Evolutionary conservation across 2,888 invertebrate species (phyloP).

Genomic region (Gonocerus acuteangulatus): DNA sequence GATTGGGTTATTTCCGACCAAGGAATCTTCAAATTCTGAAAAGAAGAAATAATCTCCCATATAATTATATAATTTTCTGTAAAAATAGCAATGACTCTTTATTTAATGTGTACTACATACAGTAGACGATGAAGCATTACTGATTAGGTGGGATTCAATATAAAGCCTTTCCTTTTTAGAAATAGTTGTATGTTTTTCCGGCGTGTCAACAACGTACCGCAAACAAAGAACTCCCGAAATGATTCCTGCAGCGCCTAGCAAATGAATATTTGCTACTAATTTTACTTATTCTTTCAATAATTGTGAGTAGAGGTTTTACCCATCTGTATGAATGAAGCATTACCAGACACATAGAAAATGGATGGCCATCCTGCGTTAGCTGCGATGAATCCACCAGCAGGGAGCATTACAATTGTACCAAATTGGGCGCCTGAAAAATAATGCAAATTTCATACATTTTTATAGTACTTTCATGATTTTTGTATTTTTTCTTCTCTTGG

Average conservation of each 20-base stretch:
- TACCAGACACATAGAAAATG: conserved; percentile 67
- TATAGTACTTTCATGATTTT: too few species aligned
- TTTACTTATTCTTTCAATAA: too few species aligned
- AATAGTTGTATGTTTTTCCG: conserved; percentile 53
- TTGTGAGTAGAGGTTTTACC: too few species aligned
- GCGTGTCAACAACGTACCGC: conserved; percentile 57
- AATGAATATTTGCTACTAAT: too few species aligned
- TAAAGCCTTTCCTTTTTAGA: conserved; percentile 49
- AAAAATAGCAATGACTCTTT: too few species aligned
- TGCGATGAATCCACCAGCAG: conserved; percentile 66
- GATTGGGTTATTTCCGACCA: conserved; percentile 64
- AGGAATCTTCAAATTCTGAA: conserved; percentile 56
- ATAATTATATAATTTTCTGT: too few species aligned
- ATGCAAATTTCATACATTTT: too few species aligned
- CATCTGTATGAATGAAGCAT: too few species aligned
- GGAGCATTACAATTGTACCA: conserved; percentile 67
- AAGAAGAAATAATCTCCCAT: too few species aligned
- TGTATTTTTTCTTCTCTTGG: too few species aligned
- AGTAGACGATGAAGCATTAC: not conserved
- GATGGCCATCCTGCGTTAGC: conserved; percentile 66
- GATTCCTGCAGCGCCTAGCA: conserved; percentile 64
- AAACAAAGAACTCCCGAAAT: conserved; percentile 56
- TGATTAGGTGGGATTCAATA: not conserved
- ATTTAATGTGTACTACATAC: too few species aligned
- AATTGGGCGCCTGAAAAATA: too few species aligned